Evolutionary conservation across 2,113 vertebrate genomes (phyloP), one percentile per base, ranked within the genome.

Genomic region (Apodemus speciosus): DNA sequence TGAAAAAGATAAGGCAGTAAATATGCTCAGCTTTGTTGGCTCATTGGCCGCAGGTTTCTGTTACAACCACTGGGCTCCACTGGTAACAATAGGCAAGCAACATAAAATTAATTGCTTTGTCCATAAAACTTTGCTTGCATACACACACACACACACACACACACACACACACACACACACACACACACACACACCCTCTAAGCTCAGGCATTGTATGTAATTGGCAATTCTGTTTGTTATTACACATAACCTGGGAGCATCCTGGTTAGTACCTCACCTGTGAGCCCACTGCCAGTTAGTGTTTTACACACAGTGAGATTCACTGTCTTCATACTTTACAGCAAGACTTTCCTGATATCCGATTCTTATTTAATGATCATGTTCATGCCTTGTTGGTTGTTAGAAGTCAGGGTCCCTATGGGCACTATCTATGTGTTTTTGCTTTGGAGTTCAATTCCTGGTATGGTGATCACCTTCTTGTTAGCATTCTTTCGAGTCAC

Each of bases 51-150:
- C 80, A n/a, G 0, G 30, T 83, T 92, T 94, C 73, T 84, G 0
- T 88, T 81, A 18, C 69, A 92, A 83, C 18, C 85, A 43, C 8
- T 68, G 25, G 66, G 5, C 3, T 46, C 13, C 14, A 11, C 23
- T 13, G 72, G 13, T 68, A 2, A 84, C 66, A 88, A 16, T 38
- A 84, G 6, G 32, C 40, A 83, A 69, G 2, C 5, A 68, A 51
- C 56, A 21, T 64, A 58, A 72, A 90, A 89, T 87, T 32, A 58
- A 91, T 23, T 77, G 6, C 0, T 86, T 8, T 75, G 1, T 95
- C 88, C 93, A 7, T 90, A 79, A 72, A 80, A 90, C 35, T 72
- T 96, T 89, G 68, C 3, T 30, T 14, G 11, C 23, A 46, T 25
- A 75, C 73, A 18, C 71, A 72, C 38, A 72, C 71, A 72, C 69